Evolutionary conservation across 2,113 vertebrate genomes (phyloP).

Genomic region (Zapornia atra): DNA sequence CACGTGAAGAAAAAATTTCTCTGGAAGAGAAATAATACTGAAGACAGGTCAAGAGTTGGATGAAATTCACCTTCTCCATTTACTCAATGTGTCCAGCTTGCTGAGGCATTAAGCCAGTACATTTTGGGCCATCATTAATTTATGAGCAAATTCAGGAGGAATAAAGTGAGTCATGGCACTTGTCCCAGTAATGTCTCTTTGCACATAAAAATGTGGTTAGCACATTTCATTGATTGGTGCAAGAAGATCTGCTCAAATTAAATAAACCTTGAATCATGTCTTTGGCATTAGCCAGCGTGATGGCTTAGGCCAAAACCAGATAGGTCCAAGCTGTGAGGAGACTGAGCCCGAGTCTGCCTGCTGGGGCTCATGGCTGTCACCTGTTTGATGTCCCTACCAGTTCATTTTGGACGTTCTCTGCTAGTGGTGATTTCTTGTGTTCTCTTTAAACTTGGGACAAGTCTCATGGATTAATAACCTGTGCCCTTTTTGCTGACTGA

Average conservation of each 20-base stretch:
- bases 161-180: background rate
- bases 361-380: background rate
- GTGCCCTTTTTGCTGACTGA: background rate
- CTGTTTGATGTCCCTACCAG: background rate
- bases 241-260: background rate
- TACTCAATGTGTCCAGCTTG: background rate
- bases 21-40: background rate
- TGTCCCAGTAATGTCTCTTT: background rate
- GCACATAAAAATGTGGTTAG: background rate
- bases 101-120: background rate
- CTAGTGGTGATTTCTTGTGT: background rate
- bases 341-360: background rate
- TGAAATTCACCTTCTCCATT: slow-evolving; percentile 46
- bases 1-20: background rate
- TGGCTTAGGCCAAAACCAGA: background rate
- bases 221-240: background rate
- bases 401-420: background rate
- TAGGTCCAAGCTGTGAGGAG: background rate
- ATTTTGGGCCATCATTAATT: slow-evolving; percentile 33
- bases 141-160: slow-evolving; percentile 12
- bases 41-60: background rate
- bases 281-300: background rate
- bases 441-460: background rate
- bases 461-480: background rate
- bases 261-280: background rate